A percentile compares a stretch with the other conserved stretches of the same genome.
Conservation (phyloP, 2,797 vertebrate species). For the Streptopelia turtur region DNA sequence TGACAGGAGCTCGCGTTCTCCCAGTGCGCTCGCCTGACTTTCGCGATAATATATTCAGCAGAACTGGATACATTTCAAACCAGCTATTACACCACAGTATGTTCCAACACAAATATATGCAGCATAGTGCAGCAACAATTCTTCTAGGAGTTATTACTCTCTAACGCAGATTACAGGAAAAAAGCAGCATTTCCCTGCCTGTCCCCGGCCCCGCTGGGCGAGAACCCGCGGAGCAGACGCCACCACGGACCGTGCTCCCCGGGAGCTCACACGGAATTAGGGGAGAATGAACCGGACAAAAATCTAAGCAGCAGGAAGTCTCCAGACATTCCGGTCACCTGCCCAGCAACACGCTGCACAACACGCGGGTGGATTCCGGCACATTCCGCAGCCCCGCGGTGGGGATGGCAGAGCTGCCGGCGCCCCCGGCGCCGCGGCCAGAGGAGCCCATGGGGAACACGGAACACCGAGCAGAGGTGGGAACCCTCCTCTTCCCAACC, state of each 20-base stretch:
- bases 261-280: not conserved
- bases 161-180: not conserved
- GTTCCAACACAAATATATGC: slow-evolving; percentile 57
- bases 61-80: slow-evolving; percentile 32
- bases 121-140: not conserved
- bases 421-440: no score
- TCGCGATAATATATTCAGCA: not conserved
- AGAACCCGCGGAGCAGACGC: not conserved
- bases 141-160: not conserved
- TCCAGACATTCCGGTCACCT: not conserved
- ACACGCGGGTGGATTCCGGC: rapidly evolving
- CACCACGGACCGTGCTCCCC: not conserved
- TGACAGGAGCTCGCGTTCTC: slow-evolving; percentile 10
- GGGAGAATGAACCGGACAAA: not conserved
- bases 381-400: rapidly evolving
- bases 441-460: no score
- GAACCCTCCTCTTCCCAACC: not conserved
- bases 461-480: rapidly evolving
- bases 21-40: not conserved
- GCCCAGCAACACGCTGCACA: rapidly evolving
- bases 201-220: not conserved
- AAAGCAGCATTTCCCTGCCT: not conserved
- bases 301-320: not conserved
- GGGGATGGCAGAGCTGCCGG: rapidly evolving
- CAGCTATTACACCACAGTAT: slow-evolving; percentile 35